Evolutionary conservation across 37 sponge, comb jelly and placozoan genomes (phyloP).

Genomic region (Beroe forskalii): DNA sequence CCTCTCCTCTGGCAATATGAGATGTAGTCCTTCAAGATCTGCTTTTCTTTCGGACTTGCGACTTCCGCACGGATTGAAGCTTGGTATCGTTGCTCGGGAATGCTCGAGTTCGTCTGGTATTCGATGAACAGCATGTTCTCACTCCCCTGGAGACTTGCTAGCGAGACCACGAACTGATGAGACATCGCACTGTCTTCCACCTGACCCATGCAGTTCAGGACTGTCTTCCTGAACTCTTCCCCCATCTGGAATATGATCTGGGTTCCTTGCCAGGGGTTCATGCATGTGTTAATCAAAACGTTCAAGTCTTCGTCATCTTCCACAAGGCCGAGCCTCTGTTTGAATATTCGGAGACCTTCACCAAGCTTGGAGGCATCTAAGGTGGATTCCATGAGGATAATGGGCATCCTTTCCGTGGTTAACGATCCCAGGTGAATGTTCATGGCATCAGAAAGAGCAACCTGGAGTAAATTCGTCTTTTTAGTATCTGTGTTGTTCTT

Average conservation of each 20-base stretch:
- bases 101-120: not conserved
- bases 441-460: constrained; percentile 4
- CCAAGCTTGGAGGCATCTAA: not conserved
- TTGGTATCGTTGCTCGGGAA: not conserved
- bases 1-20: not conserved
- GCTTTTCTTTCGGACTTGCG: not conserved
- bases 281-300: constrained; percentile 1
- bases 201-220: not conserved
- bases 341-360: not conserved
- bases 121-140: not conserved
- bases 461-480: not conserved
- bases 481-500: not conserved
- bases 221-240: not conserved
- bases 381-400: not conserved
- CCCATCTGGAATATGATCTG: not conserved
- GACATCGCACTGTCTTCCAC: not conserved
- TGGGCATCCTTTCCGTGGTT: not conserved
- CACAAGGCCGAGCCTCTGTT: not conserved
- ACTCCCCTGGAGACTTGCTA: not conserved
- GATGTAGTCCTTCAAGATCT: not conserved
- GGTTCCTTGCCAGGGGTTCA: constrained; percentile 2
- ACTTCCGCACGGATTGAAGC: not conserved
- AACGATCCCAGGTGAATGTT: not conserved
- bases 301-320: constrained; percentile 21
- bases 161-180: not conserved